Evolutionary conservation across 2,113 vertebrate genomes (phyloP).

Genomic region (Notiomystis cincta): DNA sequence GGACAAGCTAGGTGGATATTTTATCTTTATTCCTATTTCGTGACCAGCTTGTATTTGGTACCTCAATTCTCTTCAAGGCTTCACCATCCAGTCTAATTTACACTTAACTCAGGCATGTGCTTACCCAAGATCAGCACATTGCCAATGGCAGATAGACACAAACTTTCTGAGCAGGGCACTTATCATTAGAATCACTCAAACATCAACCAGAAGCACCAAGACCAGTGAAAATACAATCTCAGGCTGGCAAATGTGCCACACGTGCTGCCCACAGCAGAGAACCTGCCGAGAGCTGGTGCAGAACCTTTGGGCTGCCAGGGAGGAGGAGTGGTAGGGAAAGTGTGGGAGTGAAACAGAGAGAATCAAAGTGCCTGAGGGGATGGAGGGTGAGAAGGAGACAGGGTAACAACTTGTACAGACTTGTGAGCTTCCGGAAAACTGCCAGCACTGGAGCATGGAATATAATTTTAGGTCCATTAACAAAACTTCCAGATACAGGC

Average conservation of each 20-base stretch:
- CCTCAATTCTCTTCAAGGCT: neutral
- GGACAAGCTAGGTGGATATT: neutral
- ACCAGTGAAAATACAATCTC: neutral
- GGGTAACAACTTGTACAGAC: conserved; percentile 17
- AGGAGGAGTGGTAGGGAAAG: neutral
- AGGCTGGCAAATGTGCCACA: conserved; percentile 4
- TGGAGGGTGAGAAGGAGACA: neutral
- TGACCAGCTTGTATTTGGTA: neutral
- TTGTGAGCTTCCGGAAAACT: neutral
- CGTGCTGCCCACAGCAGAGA: conserved; percentile 29
- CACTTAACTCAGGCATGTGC: neutral
- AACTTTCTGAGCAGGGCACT: neutral
- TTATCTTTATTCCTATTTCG: neutral
- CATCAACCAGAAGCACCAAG: neutral
- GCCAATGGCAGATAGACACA: neutral
- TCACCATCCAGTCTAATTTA: neutral
- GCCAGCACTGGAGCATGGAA: neutral
- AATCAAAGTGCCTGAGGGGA: neutral
- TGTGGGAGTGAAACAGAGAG: neutral
- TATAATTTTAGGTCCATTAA: neutral
- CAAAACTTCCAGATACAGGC: neutral
- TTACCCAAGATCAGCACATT: neutral
- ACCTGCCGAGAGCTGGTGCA: neutral
- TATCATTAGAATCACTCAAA: neutral
- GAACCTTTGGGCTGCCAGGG: conserved; percentile 10